Base-by-base conservation (phyloP, 2,113 vertebrate species). In the Chaetodon auriga region DNA sequence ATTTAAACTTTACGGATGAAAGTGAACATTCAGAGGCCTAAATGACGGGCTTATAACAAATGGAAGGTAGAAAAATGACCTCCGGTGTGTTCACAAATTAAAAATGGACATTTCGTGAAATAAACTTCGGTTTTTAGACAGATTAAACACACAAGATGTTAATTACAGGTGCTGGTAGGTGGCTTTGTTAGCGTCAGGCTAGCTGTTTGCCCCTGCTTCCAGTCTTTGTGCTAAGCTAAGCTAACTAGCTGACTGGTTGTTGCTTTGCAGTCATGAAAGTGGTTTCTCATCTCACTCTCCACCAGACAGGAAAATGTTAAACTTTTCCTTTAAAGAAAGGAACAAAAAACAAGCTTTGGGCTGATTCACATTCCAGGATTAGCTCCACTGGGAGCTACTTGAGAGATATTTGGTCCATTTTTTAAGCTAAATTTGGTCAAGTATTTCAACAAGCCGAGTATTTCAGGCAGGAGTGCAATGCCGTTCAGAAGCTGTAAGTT, bases 141-240 rank as follows among this genome's bases (percentile, higher is more conserved):
- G 25, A 16, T 46, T 13, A 66, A 68, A 48, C 5, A 10, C 6
- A 11, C 4, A 36, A 6, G 0, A 4, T 80, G 8, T 45, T 36
- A 1, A 49, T 36, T 6, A 35, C 13, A 80, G 13, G 18, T 45
- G 13, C 38, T 46, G 13, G 10, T 25, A 16, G 53, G 8, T 36
- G 12, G 12, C n/a, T 55, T 58, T 8, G 30, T 15, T 54, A 14
- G 2, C 3, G 4, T 36, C 18, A 46, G 2, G 4, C 25, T 58
- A 15, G 21, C 13, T 23, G 5, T 53, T 41, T 55, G n/a, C 12
- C 35, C 9, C 7, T 15, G 38, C 55, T 46, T 66, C 19, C 41
- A 38, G 53, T 57, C 36, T 79, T 23, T 55, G 25, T 71, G 49
- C 51, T 58, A 57, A 72, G 77, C 38, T 65, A 57, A 58, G 61